Conservation (phyloP, 1,140 invertebrate genomes). For the Nasonia giraulti region DNA sequence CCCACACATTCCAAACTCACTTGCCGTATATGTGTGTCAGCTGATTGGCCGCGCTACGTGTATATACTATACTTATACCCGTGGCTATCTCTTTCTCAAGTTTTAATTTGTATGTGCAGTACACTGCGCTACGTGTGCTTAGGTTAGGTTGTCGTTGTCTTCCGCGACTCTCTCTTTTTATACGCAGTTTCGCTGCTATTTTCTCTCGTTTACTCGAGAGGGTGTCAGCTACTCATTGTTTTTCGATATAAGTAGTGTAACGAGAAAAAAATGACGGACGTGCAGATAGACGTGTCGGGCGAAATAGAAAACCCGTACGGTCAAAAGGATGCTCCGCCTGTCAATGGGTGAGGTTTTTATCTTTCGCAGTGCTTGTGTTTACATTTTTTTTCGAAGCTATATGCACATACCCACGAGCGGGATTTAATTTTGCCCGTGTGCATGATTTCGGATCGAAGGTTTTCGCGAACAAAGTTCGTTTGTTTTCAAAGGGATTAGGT, state of each 20-base stretch:
- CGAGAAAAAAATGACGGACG: conserved; percentile 56
- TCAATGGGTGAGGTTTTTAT: conserved; percentile 60
- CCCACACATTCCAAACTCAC: not conserved
- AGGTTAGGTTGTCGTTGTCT: conserved; percentile 34
- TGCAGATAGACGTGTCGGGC: conserved; percentile 60
- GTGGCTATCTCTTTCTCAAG: too few species aligned
- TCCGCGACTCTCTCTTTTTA: conserved; percentile 19
- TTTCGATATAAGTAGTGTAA: not conserved
- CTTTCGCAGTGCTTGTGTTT: not conserved
- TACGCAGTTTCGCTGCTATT: not conserved
- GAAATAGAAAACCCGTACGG: conserved; percentile 54
- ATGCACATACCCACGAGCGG: too few species aligned
- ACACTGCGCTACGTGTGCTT: not conserved
- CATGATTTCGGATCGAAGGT: too few species aligned
- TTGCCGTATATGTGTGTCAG: not conserved
- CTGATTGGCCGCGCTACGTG: not conserved
- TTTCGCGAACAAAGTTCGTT: not conserved
- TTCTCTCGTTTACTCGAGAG: not conserved
- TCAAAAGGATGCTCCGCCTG: conserved; percentile 53
- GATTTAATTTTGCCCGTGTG: too few species aligned
- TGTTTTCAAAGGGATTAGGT: not conserved
- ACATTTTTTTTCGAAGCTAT: not conserved
- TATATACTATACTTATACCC: not conserved
- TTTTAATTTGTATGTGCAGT: too few species aligned
- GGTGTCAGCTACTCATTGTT: not conserved